Conservation (phyloP, 2,113 vertebrate species). For the Leucosticte australis region DNA sequence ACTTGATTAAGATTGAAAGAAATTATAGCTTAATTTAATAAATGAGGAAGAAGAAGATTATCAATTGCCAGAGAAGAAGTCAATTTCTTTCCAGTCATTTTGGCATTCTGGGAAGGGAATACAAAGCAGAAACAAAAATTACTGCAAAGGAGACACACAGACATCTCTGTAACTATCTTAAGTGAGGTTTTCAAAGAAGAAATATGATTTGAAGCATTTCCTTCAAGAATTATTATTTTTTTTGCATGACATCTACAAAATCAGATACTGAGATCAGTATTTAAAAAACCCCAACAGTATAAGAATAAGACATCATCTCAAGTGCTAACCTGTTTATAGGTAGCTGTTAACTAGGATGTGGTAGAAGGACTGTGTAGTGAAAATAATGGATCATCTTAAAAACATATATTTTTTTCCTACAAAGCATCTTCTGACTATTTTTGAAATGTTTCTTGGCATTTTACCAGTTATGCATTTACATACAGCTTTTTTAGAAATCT, state of each 20-base stretch:
- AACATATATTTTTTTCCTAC: background rate
- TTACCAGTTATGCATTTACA: background rate
- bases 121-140: background rate
- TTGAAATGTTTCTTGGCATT: background rate
- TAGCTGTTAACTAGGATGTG: background rate
- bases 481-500: background rate
- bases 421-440: background rate
- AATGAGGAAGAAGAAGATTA: constrained; percentile 15
- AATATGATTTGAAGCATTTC: background rate
- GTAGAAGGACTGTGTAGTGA: background rate
- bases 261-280: background rate
- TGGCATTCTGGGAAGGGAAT: constrained; percentile 33
- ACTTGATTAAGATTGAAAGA: constrained; percentile 3
- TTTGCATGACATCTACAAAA: background rate
- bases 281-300: background rate
- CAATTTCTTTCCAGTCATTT: constrained; percentile 45
- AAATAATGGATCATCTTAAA: background rate
- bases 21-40: constrained; percentile 2
- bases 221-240: background rate
- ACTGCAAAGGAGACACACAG: background rate
- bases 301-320: background rate
- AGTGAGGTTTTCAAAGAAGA: background rate
- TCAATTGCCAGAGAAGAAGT: constrained; percentile 12
- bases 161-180: background rate
- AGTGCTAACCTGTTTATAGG: background rate